phyloP scores from a whole-genome alignment of 2,113 vertebrate species.

The Cyphomyrus plagiostoma region DNA sequence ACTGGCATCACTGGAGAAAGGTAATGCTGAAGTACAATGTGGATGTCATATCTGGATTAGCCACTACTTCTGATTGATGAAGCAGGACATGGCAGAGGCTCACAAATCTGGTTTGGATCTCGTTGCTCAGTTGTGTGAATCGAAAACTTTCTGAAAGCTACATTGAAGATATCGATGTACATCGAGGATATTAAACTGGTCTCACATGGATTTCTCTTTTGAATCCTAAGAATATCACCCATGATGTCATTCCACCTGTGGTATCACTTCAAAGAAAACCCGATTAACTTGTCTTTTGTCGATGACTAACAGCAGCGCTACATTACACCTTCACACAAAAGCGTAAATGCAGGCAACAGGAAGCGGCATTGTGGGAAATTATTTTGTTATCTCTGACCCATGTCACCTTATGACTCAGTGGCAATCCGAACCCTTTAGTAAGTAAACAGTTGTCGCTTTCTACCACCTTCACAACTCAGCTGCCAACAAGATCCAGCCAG shows the following conservation, averaged over 20 bases:
- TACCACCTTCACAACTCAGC: not conserved
- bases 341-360: not conserved
- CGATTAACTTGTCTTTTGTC: not conserved
- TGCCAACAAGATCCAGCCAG: not conserved
- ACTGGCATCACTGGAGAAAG: not conserved
- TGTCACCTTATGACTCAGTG: not conserved
- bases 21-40: not conserved
- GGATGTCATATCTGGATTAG: constrained; percentile 12
- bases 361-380: not conserved
- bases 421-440: not conserved
- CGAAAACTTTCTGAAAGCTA: not conserved
- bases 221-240: not conserved
- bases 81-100: constrained; percentile 9
- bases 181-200: not conserved
- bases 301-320: not conserved
- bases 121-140: not conserved
- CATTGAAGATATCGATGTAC: not conserved
- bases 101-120: constrained; percentile 16
- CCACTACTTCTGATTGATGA: constrained; percentile 17
- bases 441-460: not conserved
- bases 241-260: not conserved
- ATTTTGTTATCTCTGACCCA: not conserved
- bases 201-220: not conserved
- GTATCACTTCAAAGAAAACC: not conserved
- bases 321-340: not conserved